Percentiles rank a stretch among this genome's conserved stretches.
Conservation (phyloP, 2,888 invertebrate species). For the Megamerina dolium region DNA sequence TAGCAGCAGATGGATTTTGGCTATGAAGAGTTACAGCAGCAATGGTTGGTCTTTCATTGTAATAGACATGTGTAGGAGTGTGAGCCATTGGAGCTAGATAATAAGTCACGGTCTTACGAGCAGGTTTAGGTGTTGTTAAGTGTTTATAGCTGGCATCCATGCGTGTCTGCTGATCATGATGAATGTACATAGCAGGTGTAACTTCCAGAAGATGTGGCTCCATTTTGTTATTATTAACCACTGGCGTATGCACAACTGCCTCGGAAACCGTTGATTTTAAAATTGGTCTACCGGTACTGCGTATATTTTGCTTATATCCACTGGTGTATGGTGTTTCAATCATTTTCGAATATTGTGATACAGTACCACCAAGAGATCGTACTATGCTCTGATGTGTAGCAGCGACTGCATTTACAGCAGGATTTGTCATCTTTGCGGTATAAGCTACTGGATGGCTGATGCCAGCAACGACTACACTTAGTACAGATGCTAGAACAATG, state of each 20-base stretch:
- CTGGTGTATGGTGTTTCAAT: constrained; percentile 58
- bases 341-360: constrained; percentile 56
- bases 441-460: constrained; percentile 45
- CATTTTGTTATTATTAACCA: constrained; percentile 19
- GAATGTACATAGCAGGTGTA: constrained; percentile 44
- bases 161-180: constrained; percentile 25
- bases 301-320: constrained; percentile 55
- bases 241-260: constrained; percentile 25
- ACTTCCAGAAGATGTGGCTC: constrained; percentile 5
- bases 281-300: constrained; percentile 50
- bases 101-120: constrained; percentile 8
- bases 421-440: constrained; percentile 29
- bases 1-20: constrained; percentile 31
- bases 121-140: constrained; percentile 20
- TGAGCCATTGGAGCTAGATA: constrained; percentile 25
- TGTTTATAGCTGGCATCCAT: constrained; percentile 29
- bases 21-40: constrained; percentile 22
- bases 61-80: constrained; percentile 10
- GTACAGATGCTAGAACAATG: constrained; percentile 54
- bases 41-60: constrained; percentile 18
- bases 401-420: constrained; percentile 47
- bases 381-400: constrained; percentile 55
- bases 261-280: constrained; percentile 22
- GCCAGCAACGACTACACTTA: constrained; percentile 59
- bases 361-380: constrained; percentile 52